Percentiles rank a stretch among this genome's conserved stretches.
phyloP scores from a whole-genome alignment of 2,113 vertebrate species.

The Acinonyx jubatus region DNA sequence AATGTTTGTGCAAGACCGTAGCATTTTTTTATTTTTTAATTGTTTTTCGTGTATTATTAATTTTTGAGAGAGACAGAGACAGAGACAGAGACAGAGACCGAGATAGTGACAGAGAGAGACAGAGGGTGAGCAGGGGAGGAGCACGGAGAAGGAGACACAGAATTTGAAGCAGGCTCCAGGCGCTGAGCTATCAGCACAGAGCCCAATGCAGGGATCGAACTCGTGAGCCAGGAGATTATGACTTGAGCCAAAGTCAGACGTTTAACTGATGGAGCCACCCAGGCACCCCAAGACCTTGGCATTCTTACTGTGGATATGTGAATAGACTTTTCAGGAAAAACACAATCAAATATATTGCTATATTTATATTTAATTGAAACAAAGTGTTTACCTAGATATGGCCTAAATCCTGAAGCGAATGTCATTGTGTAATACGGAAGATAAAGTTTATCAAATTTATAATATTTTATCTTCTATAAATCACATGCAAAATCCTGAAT shows the following conservation, averaged over 20 bases:
- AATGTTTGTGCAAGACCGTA: neutral
- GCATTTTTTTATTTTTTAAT: neutral
- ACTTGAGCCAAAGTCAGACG: too few species aligned
- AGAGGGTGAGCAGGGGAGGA: too few species aligned
- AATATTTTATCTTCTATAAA: neutral
- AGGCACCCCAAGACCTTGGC: neutral
- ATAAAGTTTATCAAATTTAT: neutral
- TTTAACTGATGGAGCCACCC: too few species aligned
- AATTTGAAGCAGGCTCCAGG: too few species aligned
- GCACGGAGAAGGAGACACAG: too few species aligned
- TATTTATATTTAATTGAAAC: neutral
- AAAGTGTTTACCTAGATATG: neutral
- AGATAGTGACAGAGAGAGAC: too few species aligned
- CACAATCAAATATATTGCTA: neutral
- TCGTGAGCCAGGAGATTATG: too few species aligned
- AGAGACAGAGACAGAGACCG: too few species aligned
- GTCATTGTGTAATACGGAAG: neutral
- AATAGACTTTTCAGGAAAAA: neutral
- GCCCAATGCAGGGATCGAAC: too few species aligned
- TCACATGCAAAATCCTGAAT: neutral
- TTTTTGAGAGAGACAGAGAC: too few species aligned
- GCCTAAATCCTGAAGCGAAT: neutral
- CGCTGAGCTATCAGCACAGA: too few species aligned
- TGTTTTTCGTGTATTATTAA: too few species aligned
- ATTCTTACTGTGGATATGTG: neutral